Evolutionary conservation across 2,113 vertebrate species (phyloP), one percentile per base, ranked within the genome.

Genomic region (Urocitellus parryii): DNA sequence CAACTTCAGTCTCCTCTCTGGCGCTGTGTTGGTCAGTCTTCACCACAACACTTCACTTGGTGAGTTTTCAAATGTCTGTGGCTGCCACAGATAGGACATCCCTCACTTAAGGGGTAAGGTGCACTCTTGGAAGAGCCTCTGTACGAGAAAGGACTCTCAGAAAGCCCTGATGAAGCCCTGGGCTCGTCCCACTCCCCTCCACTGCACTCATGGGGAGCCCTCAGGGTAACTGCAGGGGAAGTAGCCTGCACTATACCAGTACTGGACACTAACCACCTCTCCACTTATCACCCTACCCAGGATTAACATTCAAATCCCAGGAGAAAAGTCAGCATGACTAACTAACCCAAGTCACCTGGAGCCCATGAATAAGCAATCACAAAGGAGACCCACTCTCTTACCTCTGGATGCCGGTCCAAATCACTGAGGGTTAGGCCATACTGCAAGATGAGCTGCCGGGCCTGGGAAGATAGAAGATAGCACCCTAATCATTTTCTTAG

Each of bases 381-480:
- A 22, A 89, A 45, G 83, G n/a, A 32, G 45, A 68, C 70, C 45
- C 8, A 48, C 14, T 24, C 45, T 76, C 97, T 77, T 96, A 99
- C 99, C 99, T 99, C 99, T 39, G 99, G 99, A 98, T 99, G 99
- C 80, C 99, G 96, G 98, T 99, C 99, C 98, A 99, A 98, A 96
- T 99, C 99, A 45, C 99, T 99, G 68, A 99, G 98, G 0, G 98
- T 98, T 95, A 99, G 98, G 80, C 99, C 99, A 0, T 99, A 98
- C 98, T 99, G 98, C 96, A 99, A 98, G 94, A 99, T 99, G 97
- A 99, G 99, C 98, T 99, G 99, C 37, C 99, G 99, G 29, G 99
- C 99, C 99, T 99, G 97, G 1, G 80, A 95, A 6, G 12, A 81
- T 70, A 95, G 13, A 34, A 61, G 42, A 95, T 84, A 39, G 3